Evolutionary conservation across 2,888 invertebrate genomes (phyloP).

Genomic region (Cosmopolites sordidus): DNA sequence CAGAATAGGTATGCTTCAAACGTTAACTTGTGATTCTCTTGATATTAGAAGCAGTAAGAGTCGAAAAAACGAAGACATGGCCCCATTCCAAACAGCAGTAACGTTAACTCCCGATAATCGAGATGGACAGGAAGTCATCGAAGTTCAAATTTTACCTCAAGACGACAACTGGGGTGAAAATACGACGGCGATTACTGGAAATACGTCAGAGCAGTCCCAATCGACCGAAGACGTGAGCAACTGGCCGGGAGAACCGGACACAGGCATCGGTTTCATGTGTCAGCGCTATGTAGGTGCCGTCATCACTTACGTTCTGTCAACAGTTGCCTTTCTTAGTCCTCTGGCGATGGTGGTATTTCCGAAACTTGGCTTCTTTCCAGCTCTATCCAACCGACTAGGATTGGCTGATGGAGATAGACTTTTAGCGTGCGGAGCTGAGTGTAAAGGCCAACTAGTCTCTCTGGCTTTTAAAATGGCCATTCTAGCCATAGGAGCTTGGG

Average conservation of each 20-base stretch:
- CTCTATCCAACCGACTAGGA: slow-evolving; percentile 64
- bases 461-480: slow-evolving; percentile 87
- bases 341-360: slow-evolving; percentile 93
- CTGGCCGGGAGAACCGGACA: slow-evolving; percentile 71
- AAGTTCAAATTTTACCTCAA: slow-evolving; percentile 92
- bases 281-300: slow-evolving; percentile 80
- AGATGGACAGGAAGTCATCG: slow-evolving; percentile 87
- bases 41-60: slow-evolving; percentile 58
- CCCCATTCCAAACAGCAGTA: slow-evolving; percentile 82
- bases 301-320: slow-evolving; percentile 72
- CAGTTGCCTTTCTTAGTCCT: slow-evolving; percentile 85
- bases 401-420: slow-evolving; percentile 66
- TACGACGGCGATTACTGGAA: slow-evolving; percentile 94
- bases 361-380: slow-evolving; percentile 80
- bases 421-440: slow-evolving; percentile 85
- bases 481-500: slow-evolving; percentile 88
- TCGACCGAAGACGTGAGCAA: slow-evolving; percentile 88
- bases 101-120: slow-evolving; percentile 74
- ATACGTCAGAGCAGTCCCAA: slow-evolving; percentile 92
- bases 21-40: too few relatives aligned
- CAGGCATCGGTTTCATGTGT: slow-evolving; percentile 69
- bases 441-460: slow-evolving; percentile 88
- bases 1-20: too few relatives aligned
- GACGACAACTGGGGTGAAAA: slow-evolving; percentile 99
- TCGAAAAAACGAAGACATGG: slow-evolving; percentile 66